phyloP scores from a whole-genome alignment of 1,140 invertebrate genomes.

The Archivesica marissinica region DNA sequence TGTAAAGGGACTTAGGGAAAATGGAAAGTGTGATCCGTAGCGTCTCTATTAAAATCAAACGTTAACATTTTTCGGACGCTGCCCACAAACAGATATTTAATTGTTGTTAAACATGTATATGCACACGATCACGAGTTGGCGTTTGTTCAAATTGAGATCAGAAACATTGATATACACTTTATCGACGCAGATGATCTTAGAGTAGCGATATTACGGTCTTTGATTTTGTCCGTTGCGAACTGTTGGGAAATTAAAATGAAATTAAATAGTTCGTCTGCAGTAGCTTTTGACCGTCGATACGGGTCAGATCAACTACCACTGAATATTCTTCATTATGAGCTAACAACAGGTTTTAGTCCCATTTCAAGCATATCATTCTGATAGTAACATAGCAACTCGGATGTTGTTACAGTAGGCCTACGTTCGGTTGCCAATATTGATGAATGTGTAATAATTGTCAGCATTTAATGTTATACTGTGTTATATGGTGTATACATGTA shows the following conservation, averaged over 20 bases:
- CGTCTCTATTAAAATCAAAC: neutral
- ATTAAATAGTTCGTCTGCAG: neutral
- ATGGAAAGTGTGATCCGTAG: neutral
- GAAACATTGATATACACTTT: conserved; percentile 6
- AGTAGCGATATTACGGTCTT: neutral
- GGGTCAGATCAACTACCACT: neutral
- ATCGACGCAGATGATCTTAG: neutral
- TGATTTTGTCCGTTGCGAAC: neutral
- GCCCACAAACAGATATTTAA: neutral
- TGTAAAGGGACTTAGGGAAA: neutral
- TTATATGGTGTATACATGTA: too few species aligned
- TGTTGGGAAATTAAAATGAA: neutral
- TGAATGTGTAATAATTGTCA: too few species aligned
- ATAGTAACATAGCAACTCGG: too few species aligned
- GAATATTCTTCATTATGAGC: too few species aligned
- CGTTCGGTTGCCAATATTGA: too few species aligned
- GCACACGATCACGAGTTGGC: neutral
- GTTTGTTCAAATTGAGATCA: neutral
- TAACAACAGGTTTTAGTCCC: too few species aligned
- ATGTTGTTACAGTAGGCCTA: too few species aligned
- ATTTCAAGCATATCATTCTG: too few species aligned
- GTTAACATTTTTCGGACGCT: neutral
- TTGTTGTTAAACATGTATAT: neutral
- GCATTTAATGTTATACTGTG: too few species aligned
- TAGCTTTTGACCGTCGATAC: neutral